Evolutionary conservation across 23 tunicate species (phyloP), one percentile per base, ranked within the genome.

Genomic region (Styela clava): DNA sequence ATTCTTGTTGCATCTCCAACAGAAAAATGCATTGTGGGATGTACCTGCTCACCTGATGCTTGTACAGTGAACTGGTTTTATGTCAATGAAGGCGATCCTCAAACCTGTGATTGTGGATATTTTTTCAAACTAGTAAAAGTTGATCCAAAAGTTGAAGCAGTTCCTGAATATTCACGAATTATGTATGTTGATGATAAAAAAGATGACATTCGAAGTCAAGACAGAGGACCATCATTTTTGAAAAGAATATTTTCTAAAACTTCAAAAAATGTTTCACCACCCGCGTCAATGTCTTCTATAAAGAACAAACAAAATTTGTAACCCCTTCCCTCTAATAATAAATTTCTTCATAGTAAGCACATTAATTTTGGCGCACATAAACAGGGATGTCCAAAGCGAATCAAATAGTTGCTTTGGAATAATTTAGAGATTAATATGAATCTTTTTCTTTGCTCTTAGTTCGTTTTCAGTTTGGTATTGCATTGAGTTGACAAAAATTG

Each of bases 31-130:
- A 93, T 93, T 33, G 93, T 93, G 61, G 98, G 98, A 16, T 93
- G 98, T 51, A 56, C 76, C 30, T 93, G 98, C 62, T 25, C 68
- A 5, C 34, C 78, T 7, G 82, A 87, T 9, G 71, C 69, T 3
- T 86, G 84, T 3, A 85, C 87, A 2, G 61, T 93, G 62, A 87
- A 93, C 33, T 93, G 98, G 98, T 93, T 93, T 91, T 93, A 78
- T 78, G 82, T 93, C 30, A 84, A 84, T 26, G 98, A 88, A 61
- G 98, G 98, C 3, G 85, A 86, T 16, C 77, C 98, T 19, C 98
- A 87, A 52, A 78, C 81, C 7, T 93, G 98, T 74, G 86, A 84
- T 72, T 93, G 98, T 63, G 93, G 93, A 9, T 77, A 62, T 69
- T 88, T 79, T 77, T 93, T 93, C 63, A 74, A 88, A 78, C 77